Evolutionary conservation across 2,113 vertebrate genomes (phyloP), one percentile per base, ranked within the genome.

Genomic region (Donacobius atricapilla): DNA sequence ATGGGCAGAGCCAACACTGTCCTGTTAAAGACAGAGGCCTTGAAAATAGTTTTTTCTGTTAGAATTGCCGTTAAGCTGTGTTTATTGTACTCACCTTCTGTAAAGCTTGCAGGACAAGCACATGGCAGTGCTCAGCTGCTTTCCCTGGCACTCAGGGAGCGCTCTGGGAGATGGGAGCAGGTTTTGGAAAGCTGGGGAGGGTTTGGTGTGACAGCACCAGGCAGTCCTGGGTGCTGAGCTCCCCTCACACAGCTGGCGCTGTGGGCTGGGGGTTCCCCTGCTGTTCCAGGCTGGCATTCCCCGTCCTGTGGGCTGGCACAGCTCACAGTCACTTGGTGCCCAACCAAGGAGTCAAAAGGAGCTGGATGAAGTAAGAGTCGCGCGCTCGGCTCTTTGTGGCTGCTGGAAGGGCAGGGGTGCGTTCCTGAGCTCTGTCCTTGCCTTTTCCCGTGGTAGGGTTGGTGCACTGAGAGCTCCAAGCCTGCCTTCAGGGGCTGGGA

Each of bases 221-320:
- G 15, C 51, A 12, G 27, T 15, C 22, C 20, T 8, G 9, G 1
- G 1, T 1, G 42, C 87, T 31, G 53, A 51, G 71, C 76, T 50
- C 8, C 1, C 5, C 0, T 18, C 35, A 2, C 2, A 2, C 65
- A 25, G 27, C n/a, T 15, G 37, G 3, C 44, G 76, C 56, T 16
- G 0, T 18, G 3, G 2, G 3, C 9, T 7, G 24, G 19, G 9
- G 19, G 4, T 10, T 70, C 54, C 53, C 51, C 25, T 7, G 16
- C 13, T 4, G 11, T 4, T 31, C 40, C 21, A 11, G 47, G 23
- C 73, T 48, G 35, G 42, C 25, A 1, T 35, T 42, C 13, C 5
- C 15, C 17, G 0, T 27, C 2, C 5, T 1, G 54, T 5, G 37
- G 31, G 23, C 16, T 40, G 80, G 13, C 42, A 27, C 57, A 21